Conservation (phyloP, 2,797 vertebrate genomes). For the Gymnoscopelus braueri region DNA sequence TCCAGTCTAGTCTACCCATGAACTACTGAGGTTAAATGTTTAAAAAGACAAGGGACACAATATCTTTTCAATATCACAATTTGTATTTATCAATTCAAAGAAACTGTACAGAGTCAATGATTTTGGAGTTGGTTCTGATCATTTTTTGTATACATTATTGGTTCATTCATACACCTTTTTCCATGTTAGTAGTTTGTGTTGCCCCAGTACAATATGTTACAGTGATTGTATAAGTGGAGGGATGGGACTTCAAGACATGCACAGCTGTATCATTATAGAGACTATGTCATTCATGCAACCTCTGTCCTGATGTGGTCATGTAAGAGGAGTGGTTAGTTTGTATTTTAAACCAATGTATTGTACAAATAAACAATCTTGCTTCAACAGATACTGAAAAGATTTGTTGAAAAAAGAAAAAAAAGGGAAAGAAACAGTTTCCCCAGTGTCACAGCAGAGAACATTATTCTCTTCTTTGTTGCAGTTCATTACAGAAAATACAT, state of each 20-base stretch:
- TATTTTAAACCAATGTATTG: conserved; percentile 23
- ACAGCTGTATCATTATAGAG: conserved; percentile 68
- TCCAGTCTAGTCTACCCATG: no score
- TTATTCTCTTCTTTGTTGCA: conserved; percentile 22
- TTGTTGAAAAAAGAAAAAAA: conserved; percentile 48
- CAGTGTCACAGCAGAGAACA: conserved; percentile 40
- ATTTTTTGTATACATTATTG: conserved; percentile 61
- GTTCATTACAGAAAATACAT: conserved; percentile 65
- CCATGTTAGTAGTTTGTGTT: conserved; percentile 63
- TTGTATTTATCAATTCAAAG: conserved; percentile 78
- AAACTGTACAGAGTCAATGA: conserved; percentile 73
- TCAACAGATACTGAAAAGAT: conserved; percentile 44
- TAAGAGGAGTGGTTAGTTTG: conserved; percentile 22
- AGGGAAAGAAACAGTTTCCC: conserved; percentile 30
- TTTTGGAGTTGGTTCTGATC: conserved; percentile 56
- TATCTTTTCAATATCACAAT: conserved; percentile 72
- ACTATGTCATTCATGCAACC: conserved; percentile 75
- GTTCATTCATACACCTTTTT: conserved; percentile 66
- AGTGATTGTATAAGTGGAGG: conserved; percentile 68
- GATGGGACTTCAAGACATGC: conserved; percentile 73
- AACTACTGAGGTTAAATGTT: neutral
- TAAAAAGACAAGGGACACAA: conserved; percentile 31
- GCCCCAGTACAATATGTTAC: conserved; percentile 60
- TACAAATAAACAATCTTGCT: conserved; percentile 49
- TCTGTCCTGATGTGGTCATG: conserved; percentile 56